phyloP scores from a whole-genome alignment of 2,888 invertebrate species.

The Hyalella azteca region DNA sequence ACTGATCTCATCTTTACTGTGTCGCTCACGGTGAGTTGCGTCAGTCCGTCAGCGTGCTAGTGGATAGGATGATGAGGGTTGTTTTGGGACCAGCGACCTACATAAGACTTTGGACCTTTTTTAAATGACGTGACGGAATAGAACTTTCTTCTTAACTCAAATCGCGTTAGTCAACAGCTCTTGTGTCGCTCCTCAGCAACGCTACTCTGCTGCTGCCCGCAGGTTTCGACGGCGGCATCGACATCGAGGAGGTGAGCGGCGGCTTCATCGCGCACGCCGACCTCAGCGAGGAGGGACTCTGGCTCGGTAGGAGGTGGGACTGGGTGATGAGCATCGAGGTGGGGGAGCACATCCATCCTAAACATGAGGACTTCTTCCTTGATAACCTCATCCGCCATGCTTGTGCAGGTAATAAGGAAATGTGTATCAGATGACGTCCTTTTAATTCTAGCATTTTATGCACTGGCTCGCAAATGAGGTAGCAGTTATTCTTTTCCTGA shows the following conservation, averaged over 20 bases:
- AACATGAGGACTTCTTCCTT: slow-evolving; percentile 51
- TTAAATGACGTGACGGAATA: too few species aligned
- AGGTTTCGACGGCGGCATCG: slow-evolving; percentile 6
- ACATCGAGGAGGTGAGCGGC: slow-evolving; percentile 15
- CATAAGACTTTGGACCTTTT: too few species aligned
- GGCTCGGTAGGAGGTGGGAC: slow-evolving; percentile 42
- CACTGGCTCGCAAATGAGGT: background rate
- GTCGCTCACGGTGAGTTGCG: too few species aligned
- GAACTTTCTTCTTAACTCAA: too few species aligned
- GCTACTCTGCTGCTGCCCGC: too few species aligned
- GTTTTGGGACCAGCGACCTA: too few species aligned
- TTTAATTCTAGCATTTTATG: background rate
- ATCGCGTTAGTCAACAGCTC: too few species aligned
- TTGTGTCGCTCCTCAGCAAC: too few species aligned
- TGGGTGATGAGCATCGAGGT: slow-evolving; percentile 59
- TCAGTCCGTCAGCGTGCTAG: too few species aligned
- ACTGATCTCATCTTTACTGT: too few species aligned
- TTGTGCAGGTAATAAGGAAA: slow-evolving; percentile 33
- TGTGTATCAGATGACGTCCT: background rate
- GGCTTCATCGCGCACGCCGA: background rate
- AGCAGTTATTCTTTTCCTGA: background rate
- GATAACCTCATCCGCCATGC: slow-evolving; percentile 58
- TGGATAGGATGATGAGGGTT: too few species aligned
- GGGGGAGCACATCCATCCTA: slow-evolving; percentile 58
- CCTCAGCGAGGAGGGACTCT: background rate